Evolutionary conservation across 2,888 invertebrate genomes (phyloP), one percentile per base, ranked within the genome.

Genomic region (Drosophila buzzatii): DNA sequence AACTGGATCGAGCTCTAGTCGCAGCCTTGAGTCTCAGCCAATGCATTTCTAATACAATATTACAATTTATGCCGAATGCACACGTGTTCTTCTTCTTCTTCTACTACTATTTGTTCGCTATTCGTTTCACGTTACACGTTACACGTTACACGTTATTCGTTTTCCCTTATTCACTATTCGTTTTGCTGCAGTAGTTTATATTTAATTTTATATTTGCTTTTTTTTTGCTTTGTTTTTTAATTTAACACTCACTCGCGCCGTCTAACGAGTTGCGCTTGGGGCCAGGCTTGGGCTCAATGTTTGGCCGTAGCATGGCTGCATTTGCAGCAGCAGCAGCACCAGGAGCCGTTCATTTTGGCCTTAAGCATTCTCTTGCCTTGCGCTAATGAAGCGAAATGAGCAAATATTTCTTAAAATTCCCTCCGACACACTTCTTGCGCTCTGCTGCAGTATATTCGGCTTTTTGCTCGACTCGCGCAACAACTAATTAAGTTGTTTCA

Each of bases 401-500:
- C 77, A 87, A 87, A 79, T 81, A 75, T 90, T 90, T 74, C 88
- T 85, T 70, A 52, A 79, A 80, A 78, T 73, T 84, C 63, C 44
- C 74, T 59, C 66, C 69, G 49, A 70, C 56, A 47, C 35, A 47
- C 49, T 45, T 41, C 23, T 23, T n/a, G 16, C 45, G 37, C 10
- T 39, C n/a, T 23, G 65, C 45, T 68, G 33, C 42, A 35, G 33
- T 35, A 33, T 57, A n/a, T 18, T 14, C 67, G 52, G 56, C 77
- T 75, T 82, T 77, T 73, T 77, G 68, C 60, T 67, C 76, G 74
- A 77, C 41, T 55, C 55, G 55, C 55, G 41, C 79, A 84, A 81
- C 88, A 81, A 78, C 89, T 90, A 91, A 89, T 86, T 90, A 90
- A 91, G 89, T 88, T 89, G 86, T 83, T 83, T 81, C 85, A 79